Evolutionary conservation across 2,888 invertebrate genomes (phyloP), one percentile per base, ranked within the genome.

Genomic region (Choreutis nemorana): DNA sequence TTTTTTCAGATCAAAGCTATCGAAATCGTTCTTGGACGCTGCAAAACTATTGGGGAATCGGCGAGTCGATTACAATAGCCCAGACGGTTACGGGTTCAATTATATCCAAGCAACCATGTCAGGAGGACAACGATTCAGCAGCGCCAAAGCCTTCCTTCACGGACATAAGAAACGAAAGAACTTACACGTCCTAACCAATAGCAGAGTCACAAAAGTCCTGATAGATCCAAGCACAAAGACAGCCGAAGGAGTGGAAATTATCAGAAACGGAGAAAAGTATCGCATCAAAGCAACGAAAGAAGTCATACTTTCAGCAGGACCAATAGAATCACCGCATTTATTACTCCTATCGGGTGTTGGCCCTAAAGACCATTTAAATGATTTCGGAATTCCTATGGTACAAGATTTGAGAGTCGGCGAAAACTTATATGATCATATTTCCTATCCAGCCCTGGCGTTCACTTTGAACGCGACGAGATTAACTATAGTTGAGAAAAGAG

Each of bases 301-400:
- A 55, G 81, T 84, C 0, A 72, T 85, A 24, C 42, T 84, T 4
- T 85, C 87, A 5, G 89, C 87, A 1, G 90, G 93, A 1, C 84
- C 91, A 0, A 85, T 94, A 37, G 90, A 89, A 59, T 86, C 90
- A 1, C 89, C 93, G 0, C 91, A 94, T 57, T 54, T 94, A 7
- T 45, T 87, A 10, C 84, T 86, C 84, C 58, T 87, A 2, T 84
- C 85, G 1, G 87, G 87, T 1, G 59, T 88, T 7, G 88, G 88
- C 0, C 87, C 88, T 1, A 75, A 59, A 42, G 58, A 81, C 3
- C 85, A 87, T 39, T 54, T 87, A 28, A 47, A 79, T 35, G 61
- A 81, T 2, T 49, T 84, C 2, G 77, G 75, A 10, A 87, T 89
- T 35, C 71, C 82, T 0, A 78, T 85, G 0, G 56, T 88, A 23